Percentiles rank a stretch among this genome's conserved stretches.
Conservation (phyloP, 1,140 invertebrate genomes). For the Brevipalpus yothersi region DNA sequence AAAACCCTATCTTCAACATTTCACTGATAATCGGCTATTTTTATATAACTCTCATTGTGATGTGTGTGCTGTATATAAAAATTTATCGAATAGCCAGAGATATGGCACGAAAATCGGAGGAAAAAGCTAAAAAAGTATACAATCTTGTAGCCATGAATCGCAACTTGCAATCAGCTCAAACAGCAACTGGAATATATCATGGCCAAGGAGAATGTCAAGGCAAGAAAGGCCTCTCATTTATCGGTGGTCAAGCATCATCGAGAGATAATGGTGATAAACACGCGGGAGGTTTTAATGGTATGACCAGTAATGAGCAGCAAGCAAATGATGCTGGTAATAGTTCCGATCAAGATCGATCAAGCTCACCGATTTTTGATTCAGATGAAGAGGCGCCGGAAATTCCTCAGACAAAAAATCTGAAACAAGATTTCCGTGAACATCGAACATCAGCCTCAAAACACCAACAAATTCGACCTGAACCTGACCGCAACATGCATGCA, state of each 20-base stretch:
- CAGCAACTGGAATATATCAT: not conserved
- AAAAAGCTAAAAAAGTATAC: slow-evolving; percentile 76
- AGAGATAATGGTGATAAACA: not conserved
- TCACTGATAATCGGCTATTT: slow-evolving; percentile 94
- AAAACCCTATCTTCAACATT: slow-evolving; percentile 91
- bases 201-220: not conserved
- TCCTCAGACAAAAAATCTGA: not conserved
- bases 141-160: slow-evolving; percentile 65
- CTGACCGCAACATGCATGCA: too few relatives aligned
- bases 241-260: not conserved
- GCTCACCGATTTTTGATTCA: slow-evolving; percentile 81
- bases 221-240: not conserved
- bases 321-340: slow-evolving; percentile 11
- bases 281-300: slow-evolving; percentile 3
- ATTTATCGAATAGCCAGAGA: slow-evolving; percentile 96
- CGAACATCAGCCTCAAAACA: slow-evolving; percentile 5
- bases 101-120: slow-evolving; percentile 92
- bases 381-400: slow-evolving; percentile 35
- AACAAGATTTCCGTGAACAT: not conserved
- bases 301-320: not conserved
- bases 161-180: not conserved
- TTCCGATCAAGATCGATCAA: slow-evolving; percentile 51
- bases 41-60: slow-evolving; percentile 77
- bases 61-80: slow-evolving; percentile 81
- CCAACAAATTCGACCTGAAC: slow-evolving; percentile 4